A percentile compares a stretch with the other conserved stretches of the same genome.
Conservation (phyloP, 2,888 invertebrate genomes). For the Drosophila paramelanica region DNA sequence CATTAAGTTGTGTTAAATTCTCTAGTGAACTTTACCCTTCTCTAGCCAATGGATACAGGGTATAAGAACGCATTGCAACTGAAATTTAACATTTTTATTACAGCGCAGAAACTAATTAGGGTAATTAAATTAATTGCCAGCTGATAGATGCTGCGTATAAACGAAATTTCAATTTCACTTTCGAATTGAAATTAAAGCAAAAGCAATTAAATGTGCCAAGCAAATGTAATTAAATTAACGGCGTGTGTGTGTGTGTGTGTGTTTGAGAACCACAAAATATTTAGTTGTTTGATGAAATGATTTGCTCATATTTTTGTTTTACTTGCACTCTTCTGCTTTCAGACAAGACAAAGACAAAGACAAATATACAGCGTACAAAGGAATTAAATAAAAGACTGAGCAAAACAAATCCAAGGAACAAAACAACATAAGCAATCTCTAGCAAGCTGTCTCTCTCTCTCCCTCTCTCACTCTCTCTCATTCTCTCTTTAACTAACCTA, state of each 20-base stretch:
- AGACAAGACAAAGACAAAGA: slow-evolving; percentile 14
- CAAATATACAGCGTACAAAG: slow-evolving; percentile 43
- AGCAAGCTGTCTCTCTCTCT: slow-evolving; percentile 4
- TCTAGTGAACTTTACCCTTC: background rate
- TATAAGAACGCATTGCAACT: background rate
- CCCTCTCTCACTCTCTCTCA: background rate
- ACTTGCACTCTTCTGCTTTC: background rate
- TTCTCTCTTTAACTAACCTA: slow-evolving; percentile 11
- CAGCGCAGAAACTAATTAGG: slow-evolving; percentile 48
- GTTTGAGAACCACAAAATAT: slow-evolving; percentile 48
- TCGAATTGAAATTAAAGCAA: slow-evolving; percentile 2
- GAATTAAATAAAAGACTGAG: slow-evolving; percentile 68
- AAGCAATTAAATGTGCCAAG: slow-evolving; percentile 34
- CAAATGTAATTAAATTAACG: slow-evolving; percentile 40
- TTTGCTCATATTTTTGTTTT: slow-evolving; percentile 9
- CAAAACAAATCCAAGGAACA: slow-evolving; percentile 46
- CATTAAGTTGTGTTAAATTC: too few relatives aligned
- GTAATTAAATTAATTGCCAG: slow-evolving; percentile 61
- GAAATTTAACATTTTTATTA: slow-evolving; percentile 21
- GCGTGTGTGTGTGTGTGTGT: background rate
- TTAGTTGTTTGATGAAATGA: slow-evolving; percentile 18
- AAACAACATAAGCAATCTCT: slow-evolving; percentile 66
- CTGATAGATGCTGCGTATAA: slow-evolving; percentile 16
- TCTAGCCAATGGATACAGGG: background rate
- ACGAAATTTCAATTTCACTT: slow-evolving; percentile 26